These are phyloP conservation scores for Amphiura filiformis DNA, from an alignment of 35 echinoderm and acorn worm genomes.

Conservation along the genomic window DNA sequence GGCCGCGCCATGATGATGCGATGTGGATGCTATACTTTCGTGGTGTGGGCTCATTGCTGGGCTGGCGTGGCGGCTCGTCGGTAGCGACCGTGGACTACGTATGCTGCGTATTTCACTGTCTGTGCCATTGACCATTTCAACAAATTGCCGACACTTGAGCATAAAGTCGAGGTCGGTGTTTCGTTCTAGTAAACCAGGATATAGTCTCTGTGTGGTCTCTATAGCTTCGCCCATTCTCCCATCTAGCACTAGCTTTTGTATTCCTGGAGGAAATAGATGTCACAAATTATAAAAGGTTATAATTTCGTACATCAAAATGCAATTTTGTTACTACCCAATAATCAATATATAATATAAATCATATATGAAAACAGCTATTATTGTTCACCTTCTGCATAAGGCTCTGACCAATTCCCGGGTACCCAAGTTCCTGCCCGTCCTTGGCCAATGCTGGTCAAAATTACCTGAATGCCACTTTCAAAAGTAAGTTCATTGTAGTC, in stretches of 20 bases:
- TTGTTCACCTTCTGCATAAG: too few species aligned
- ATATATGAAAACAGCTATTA: too few species aligned
- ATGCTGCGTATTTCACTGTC: constrained; percentile 89
- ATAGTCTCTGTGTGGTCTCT: constrained; percentile 89
- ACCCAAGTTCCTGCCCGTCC: too few species aligned
- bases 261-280: constrained; percentile 46
- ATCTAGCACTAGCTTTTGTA: constrained; percentile 92
- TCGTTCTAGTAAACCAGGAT: constrained; percentile 85
- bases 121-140: constrained; percentile 98
- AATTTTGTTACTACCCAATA: too few species aligned
- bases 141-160: constrained; percentile 99
- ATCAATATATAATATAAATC: too few species aligned
- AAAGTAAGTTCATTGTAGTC: too few species aligned
- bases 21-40: constrained; percentile 52
- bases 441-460: too few species aligned
- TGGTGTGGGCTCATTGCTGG: constrained; percentile 92
- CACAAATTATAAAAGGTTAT: too few species aligned
- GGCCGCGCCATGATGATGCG: constrained; percentile 25
- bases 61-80: constrained; percentile 73
- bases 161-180: constrained; percentile 93
- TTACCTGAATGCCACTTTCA: too few species aligned
- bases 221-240: constrained; percentile 98
- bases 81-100: constrained; percentile 57
- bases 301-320: too few species aligned
- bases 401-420: too few species aligned